Percentiles rank a stretch among this genome's conserved stretches.
Conservation (phyloP, 2,113 vertebrate genomes). For the Sebastes fasciatus region DNA sequence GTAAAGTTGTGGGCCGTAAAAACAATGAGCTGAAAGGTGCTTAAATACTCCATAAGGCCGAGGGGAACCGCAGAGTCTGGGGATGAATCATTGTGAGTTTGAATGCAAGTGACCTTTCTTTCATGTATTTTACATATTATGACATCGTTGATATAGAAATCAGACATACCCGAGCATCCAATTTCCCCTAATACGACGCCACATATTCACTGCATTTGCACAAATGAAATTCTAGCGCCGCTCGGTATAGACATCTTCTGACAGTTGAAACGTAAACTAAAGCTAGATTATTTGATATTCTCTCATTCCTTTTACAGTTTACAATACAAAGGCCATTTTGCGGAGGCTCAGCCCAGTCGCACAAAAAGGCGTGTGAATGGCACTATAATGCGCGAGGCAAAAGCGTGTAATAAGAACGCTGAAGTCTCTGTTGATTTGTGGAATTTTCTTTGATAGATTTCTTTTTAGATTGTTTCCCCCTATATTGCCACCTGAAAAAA, state of each 20-base stretch:
- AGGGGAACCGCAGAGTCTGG: not conserved
- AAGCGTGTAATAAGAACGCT: no score
- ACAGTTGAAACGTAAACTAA: not conserved
- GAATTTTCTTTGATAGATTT: not conserved
- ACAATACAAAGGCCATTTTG: not conserved
- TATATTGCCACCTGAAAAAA: slow-evolving; percentile 23
- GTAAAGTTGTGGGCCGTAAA: not conserved
- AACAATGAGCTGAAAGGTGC: not conserved
- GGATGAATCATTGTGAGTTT: not conserved
- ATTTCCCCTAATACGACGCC: not conserved
- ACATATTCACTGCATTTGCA: not conserved
- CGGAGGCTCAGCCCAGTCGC: not conserved
- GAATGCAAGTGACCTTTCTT: not conserved
- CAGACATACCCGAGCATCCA: not conserved
- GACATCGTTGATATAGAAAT: not conserved
- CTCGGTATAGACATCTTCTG: not conserved
- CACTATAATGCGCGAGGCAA: no score
- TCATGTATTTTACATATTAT: not conserved
- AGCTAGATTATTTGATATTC: not conserved
- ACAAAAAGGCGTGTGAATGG: no score
- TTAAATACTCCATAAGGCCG: not conserved
- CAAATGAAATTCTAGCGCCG: not conserved
- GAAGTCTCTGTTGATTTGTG: slow-evolving; percentile 33
- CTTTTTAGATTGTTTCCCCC: not conserved
- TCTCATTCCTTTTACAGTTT: not conserved